Conservation (phyloP, 2,113 vertebrate genomes). For the Egretta garzetta region DNA sequence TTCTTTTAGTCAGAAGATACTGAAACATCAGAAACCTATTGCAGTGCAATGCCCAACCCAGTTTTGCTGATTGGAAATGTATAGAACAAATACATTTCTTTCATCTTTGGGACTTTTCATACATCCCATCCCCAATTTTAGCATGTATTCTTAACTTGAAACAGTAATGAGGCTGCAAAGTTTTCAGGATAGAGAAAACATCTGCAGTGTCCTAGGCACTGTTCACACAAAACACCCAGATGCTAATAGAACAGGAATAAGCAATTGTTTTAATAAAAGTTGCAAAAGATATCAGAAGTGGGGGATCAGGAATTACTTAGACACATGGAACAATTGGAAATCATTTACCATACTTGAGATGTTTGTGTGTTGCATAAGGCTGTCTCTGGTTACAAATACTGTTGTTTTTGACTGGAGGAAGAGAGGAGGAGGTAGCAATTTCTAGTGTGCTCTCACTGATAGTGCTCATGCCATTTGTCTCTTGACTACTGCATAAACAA, state of each 20-base stretch:
- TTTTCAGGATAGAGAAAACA: neutral
- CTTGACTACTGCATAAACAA: neutral
- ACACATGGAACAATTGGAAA: conserved; percentile 43
- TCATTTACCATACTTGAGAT: conserved; percentile 46
- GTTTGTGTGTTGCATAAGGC: conserved; percentile 38
- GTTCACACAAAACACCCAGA: neutral
- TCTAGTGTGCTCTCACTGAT: neutral
- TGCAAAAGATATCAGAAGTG: conserved; percentile 22
- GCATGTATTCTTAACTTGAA: neutral
- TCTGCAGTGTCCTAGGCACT: neutral
- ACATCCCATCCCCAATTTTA: neutral
- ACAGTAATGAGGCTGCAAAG: neutral
- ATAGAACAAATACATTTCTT: neutral
- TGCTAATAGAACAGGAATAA: neutral
- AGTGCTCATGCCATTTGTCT: neutral
- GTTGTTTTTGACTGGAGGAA: conserved; percentile 46
- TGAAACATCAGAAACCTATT: neutral
- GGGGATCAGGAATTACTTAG: conserved; percentile 30
- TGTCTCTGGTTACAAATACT: conserved; percentile 62
- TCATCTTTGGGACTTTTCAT: neutral
- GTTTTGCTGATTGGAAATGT: neutral
- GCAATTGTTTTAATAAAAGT: conserved; percentile 16
- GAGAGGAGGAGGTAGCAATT: conserved; percentile 22
- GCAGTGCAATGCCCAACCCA: neutral
- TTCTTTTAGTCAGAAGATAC: neutral